These are phyloP conservation scores for Sisor rabdophorus DNA, from an alignment of 2,113 vertebrate species.

Conservation along the genomic window DNA sequence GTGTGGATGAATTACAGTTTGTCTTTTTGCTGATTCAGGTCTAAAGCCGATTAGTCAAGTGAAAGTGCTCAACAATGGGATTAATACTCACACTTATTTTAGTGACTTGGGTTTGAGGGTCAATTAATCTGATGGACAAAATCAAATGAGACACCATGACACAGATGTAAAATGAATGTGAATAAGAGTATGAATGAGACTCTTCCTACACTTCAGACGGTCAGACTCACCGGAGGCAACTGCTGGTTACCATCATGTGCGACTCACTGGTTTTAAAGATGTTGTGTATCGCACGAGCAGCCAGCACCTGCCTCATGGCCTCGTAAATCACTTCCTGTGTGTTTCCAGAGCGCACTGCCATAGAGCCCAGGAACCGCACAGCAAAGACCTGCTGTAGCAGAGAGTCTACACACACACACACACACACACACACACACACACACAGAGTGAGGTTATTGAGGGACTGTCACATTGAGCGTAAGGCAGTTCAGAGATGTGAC, in stretches of 20 bases:
- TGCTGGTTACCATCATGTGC: constrained; percentile 92
- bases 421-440: neutral
- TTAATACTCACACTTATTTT: constrained; percentile 82
- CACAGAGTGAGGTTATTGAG: neutral
- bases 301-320: constrained; percentile 94
- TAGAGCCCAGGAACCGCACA: constrained; percentile 92
- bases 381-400: constrained; percentile 92
- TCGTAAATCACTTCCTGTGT: constrained; percentile 90
- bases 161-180: neutral
- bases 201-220: neutral
- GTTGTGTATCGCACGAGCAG: constrained; percentile 94
- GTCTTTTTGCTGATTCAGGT: neutral
- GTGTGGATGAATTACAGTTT: neutral
- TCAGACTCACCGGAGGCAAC: constrained; percentile 73
- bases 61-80: neutral
- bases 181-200: neutral
- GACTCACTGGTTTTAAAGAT: constrained; percentile 93
- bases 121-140: constrained; percentile 79
- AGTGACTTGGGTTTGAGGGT: constrained; percentile 95
- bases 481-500: constrained; percentile 4
- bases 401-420: constrained; percentile 69
- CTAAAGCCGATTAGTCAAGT: neutral
- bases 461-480: neutral
- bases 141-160: neutral
- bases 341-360: constrained; percentile 83